Percentiles rank a stretch among this genome's conserved stretches.
Evolutionary conservation across 2,797 vertebrate species (phyloP).

Genomic region (Oryzias dopingdopingensis): DNA sequence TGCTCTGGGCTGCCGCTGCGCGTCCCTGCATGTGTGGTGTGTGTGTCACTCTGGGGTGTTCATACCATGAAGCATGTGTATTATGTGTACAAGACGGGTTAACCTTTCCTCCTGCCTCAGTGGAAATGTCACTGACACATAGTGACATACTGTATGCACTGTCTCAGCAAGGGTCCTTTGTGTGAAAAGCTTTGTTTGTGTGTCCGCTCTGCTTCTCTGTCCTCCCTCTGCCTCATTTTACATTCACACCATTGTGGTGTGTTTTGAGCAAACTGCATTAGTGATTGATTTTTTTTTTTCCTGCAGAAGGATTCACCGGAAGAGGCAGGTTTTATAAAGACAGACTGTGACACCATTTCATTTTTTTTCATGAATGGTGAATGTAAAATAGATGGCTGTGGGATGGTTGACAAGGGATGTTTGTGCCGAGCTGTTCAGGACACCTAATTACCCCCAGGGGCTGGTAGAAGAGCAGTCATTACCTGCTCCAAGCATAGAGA

Average conservation of each 20-base stretch:
- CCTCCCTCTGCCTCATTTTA: constrained; percentile 28
- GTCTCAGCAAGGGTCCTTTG: constrained; percentile 14
- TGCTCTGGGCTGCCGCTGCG: constrained; percentile 33
- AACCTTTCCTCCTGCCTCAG: constrained; percentile 50
- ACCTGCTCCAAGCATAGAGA: no score
- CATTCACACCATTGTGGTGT: constrained; percentile 27
- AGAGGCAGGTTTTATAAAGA: no score
- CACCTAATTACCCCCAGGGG: no score
- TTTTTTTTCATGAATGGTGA: no score
- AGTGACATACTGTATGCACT: constrained; percentile 30
- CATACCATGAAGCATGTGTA: constrained; percentile 13
- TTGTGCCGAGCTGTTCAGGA: no score
- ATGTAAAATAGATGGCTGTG: no score
- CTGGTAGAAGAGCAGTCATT: no score
- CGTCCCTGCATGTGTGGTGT: constrained; percentile 19
- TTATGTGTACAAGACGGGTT: constrained; percentile 10
- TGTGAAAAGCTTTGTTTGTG: constrained; percentile 18
- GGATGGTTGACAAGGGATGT: no score
- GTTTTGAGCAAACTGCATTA: constrained; percentile 33
- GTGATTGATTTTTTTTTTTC: constrained; percentile 1
- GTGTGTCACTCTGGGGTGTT: constrained; percentile 12
- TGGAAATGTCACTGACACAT: constrained; percentile 54
- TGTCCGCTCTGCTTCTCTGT: not conserved
- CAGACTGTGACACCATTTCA: no score
- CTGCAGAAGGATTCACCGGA: constrained; percentile 2